These are phyloP conservation scores for Rhinolophus sinicus DNA, from an alignment of 2,113 vertebrate genomes.

Conservation along the genomic window DNA sequence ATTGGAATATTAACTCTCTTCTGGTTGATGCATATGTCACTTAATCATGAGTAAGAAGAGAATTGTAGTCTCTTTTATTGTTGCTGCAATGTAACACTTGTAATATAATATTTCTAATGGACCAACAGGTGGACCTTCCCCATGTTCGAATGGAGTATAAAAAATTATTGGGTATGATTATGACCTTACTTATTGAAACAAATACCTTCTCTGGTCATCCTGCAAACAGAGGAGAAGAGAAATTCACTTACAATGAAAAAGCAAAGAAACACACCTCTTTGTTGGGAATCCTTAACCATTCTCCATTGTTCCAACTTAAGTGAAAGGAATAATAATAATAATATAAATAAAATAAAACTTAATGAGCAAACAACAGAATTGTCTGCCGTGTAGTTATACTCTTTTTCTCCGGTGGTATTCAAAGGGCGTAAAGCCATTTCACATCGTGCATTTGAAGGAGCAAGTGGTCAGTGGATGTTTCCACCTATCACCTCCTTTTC, in stretches of 20 bases:
- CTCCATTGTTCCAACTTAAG: not conserved
- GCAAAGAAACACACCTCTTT: not conserved
- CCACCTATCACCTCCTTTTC: not conserved
- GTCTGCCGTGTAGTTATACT: not conserved
- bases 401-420: not conserved
- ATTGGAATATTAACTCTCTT: slow-evolving; percentile 15
- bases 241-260: not conserved
- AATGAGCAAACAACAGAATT: not conserved
- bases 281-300: not conserved
- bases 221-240: not conserved
- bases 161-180: not conserved
- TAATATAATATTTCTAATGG: not conserved
- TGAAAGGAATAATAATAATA: slow-evolving; percentile 5
- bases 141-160: not conserved
- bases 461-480: not conserved
- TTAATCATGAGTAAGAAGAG: not conserved
- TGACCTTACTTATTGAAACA: not conserved
- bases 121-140: not conserved
- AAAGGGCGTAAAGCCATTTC: not conserved
- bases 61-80: not conserved
- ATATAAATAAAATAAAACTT: not conserved
- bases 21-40: slow-evolving; percentile 5
- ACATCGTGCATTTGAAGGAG: not conserved
- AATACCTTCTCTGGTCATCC: not conserved
- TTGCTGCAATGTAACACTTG: not conserved